phyloP scores from a whole-genome alignment of 2,888 invertebrate genomes.

The Gymnocheta viridis region DNA sequence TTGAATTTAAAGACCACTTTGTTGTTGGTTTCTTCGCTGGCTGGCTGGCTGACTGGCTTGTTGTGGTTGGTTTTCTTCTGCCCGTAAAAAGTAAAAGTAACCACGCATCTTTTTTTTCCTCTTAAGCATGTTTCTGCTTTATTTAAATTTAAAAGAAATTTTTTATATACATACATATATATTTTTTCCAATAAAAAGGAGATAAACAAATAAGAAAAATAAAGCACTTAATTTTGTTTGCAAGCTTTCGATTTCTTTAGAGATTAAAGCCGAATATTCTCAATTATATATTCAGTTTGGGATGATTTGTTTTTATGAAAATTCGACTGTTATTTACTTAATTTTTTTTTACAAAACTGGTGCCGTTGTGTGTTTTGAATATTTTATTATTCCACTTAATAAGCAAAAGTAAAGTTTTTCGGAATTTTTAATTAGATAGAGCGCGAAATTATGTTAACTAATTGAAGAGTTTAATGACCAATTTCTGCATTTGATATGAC shows the following conservation, averaged over 20 bases:
- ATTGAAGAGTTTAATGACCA: constrained; percentile 19
- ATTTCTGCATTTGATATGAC: constrained; percentile 8
- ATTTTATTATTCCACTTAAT: background rate
- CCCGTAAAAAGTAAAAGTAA: constrained; percentile 72
- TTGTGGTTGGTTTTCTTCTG: constrained; percentile 40
- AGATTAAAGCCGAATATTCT: constrained; percentile 43
- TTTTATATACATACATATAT: too few relatives aligned
- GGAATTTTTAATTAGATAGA: constrained; percentile 3
- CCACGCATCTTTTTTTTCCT: constrained; percentile 69
- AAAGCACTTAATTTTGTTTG: constrained; percentile 41
- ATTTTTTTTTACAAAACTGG: constrained; percentile 5
- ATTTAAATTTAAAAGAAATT: constrained; percentile 67
- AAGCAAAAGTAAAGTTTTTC: background rate
- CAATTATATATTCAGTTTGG: constrained; percentile 32
- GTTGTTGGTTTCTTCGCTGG: constrained; percentile 27
- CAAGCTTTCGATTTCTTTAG: constrained; percentile 67
- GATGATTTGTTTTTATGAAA: constrained; percentile 3
- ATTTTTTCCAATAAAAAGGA: constrained; percentile 6
- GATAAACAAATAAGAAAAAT: constrained; percentile 8
- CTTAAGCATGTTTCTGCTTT: constrained; percentile 26
- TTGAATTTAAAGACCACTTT: constrained; percentile 46
- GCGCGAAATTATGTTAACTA: background rate
- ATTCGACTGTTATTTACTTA: constrained; percentile 24
- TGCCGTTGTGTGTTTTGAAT: constrained; percentile 18
- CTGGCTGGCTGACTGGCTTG: constrained; percentile 30